Base-by-base conservation (phyloP, 2,113 vertebrate species). In the Nyctibius bracteatus region DNA sequence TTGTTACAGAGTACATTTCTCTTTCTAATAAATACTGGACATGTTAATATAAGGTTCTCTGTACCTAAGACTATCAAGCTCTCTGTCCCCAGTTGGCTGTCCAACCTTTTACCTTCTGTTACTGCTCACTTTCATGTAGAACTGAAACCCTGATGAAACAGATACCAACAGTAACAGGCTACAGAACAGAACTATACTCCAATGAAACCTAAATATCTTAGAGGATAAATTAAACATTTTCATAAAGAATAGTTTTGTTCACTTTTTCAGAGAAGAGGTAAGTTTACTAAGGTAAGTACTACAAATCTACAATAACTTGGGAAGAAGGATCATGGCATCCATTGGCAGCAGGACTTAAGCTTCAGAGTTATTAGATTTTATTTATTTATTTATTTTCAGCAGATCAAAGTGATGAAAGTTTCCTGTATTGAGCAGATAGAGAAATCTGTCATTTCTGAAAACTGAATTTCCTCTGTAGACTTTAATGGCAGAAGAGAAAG, bases 401-500 rank as follows among this genome's bases (percentile, higher is more conserved):
- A 54, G n/a, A 43, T 71, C 25, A 49, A 86, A 81, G 57, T 47
- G n/a, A 54, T 11, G n/a, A 77, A 71, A 71, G 14, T 35, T 77
- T 13, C 23, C 46, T 78, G 39, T 43, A 49, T 30, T 46, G 31
- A 75, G 24, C 44, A 75, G 44, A 63, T 52, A 37, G 54, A 74
- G 28, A 81, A 81, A 81, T 59, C 37, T 81, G 43, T 46, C 10
- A 52, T 65, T 86, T 77, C 71, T 61, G 77, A 82, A 70, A 72
- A 67, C 0, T n/a, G 2, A 37, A 37, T 81, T 77, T 77, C n/a
- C 20, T 51, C 20, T 0, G 0, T 9, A 66, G 35, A 80, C 30
- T 54, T 70, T 19, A 80, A 71, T n/a, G 12, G 28, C 27, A 88
- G 33, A 65, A 5, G 7, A 54, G 57, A 88, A 80, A 52, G 20